Conservation (phyloP, 2,888 invertebrate genomes). For the Dicycla oo region DNA sequence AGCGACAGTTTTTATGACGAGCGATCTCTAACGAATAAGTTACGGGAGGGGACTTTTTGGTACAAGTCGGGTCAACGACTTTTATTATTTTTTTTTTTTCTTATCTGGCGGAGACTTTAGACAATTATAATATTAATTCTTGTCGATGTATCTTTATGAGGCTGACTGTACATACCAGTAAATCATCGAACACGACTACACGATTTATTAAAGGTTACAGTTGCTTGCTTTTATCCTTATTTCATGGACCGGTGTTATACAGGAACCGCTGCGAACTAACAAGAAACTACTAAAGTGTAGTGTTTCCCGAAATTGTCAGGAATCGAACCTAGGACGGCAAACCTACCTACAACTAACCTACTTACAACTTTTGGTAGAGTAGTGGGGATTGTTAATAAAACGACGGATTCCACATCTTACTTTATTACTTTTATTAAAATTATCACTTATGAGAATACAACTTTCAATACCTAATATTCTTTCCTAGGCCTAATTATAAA, state of each 20-base stretch:
- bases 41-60: too few relatives aligned
- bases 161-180: too few relatives aligned
- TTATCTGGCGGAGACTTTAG: too few relatives aligned
- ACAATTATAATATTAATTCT: too few relatives aligned
- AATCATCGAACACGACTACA: neutral
- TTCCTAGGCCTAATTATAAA: conserved; percentile 21
- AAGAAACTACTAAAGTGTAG: neutral
- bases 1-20: too few relatives aligned
- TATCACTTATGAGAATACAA: conserved; percentile 14
- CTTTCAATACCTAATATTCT: conserved; percentile 2
- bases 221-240: neutral
- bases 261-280: neutral
- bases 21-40: too few relatives aligned
- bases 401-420: neutral
- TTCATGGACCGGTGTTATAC: neutral
- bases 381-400: conserved; percentile 24
- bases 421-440: conserved; percentile 17
- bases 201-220: neutral
- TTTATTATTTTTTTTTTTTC: too few relatives aligned
- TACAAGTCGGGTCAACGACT: too few relatives aligned
- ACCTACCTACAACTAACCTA: neutral
- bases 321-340: neutral
- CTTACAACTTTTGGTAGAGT: neutral
- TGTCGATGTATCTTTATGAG: too few relatives aligned
- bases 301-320: neutral